Evolutionary conservation across 1,140 invertebrate species (phyloP).

Genomic region (Microplitis demolitor): DNA sequence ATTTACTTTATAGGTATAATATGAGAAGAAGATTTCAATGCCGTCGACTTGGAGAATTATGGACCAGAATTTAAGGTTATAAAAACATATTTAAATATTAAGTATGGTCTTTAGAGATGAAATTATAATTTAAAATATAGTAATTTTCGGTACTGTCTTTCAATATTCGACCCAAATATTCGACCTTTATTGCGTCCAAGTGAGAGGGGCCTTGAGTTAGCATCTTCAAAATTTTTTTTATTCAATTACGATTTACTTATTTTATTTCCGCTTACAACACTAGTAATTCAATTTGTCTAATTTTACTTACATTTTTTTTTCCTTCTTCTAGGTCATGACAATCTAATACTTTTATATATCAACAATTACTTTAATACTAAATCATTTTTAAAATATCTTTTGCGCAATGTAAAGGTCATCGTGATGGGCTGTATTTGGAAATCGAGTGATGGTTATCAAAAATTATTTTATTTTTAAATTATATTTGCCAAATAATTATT

Average conservation of each 20-base stretch:
- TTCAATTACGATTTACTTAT: background rate
- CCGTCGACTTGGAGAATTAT: constrained; percentile 1
- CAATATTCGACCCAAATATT: background rate
- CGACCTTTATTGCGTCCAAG: background rate
- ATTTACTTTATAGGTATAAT: too few species aligned
- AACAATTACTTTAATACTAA: background rate
- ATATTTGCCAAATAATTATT: too few species aligned
- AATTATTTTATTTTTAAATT: background rate
- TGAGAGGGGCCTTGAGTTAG: background rate
- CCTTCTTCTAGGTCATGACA: background rate
- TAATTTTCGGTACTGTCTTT: background rate
- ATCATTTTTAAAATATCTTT: background rate
- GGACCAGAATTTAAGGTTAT: too few species aligned
- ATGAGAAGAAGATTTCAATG: constrained; percentile 7
- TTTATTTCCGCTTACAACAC: too few species aligned
- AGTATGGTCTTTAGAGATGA: too few species aligned
- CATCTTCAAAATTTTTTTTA: background rate
- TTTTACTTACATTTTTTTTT: too few species aligned
- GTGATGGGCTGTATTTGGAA: background rate
- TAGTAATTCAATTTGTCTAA: too few species aligned
- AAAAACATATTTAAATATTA: too few species aligned
- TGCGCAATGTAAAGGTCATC: constrained; percentile 5
- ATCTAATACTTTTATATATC: background rate
- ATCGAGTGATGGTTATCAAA: background rate
- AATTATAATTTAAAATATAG: too few species aligned